Base-by-base conservation (phyloP, 2,113 vertebrate species). In the Theristicus caerulescens region DNA sequence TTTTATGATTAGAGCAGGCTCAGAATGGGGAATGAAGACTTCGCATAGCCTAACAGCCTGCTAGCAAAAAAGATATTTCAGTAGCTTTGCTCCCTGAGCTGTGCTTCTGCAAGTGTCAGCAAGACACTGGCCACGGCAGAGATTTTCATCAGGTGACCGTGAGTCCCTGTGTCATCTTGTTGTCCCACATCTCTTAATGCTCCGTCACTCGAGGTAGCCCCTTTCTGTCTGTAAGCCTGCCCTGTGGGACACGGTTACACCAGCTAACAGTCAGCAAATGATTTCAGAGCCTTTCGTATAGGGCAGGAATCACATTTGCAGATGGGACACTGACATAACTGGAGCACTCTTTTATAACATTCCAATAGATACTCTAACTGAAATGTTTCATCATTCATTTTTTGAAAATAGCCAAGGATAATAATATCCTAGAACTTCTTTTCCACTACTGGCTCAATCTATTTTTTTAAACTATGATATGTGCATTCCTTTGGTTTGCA, bases 401-500 rank as follows among this genome's bases (percentile, higher is more conserved):
- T 54, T 79, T 67, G 51, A 44, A 87, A 95, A 69, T 79, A 58
- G 97, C 94, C 94, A 95, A 94, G 78, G 95, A 96, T 97, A 96
- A 97, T 97, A 97, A 97, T 97, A 97, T 96, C 95, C 95, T 94
- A 97, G 86, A 93, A 91, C 83, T 92, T 90, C 74, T 97, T 97
- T 98, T 95, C 96, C 96, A 96, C 95, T 97, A 97, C 90, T 97
- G 96, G 88, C 42, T 93, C 81, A 70, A 86, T 95, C 90, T 94
- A 92, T 82, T 97, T 97, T 95, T 94, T 92, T 13, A 9, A 93
- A 95, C 91, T 94, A 97, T 97, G 97, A 97, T 97, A 98, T 93
- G 93, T 94, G 96, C 97, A 97, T 97, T 97, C 97, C 94, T 95
- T 95, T 97, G 97, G 97, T 98, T 97, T 97, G 96, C 96, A 94